Evolutionary conservation across 2,888 invertebrate species (phyloP).

Genomic region (Nowickia ferox): DNA sequence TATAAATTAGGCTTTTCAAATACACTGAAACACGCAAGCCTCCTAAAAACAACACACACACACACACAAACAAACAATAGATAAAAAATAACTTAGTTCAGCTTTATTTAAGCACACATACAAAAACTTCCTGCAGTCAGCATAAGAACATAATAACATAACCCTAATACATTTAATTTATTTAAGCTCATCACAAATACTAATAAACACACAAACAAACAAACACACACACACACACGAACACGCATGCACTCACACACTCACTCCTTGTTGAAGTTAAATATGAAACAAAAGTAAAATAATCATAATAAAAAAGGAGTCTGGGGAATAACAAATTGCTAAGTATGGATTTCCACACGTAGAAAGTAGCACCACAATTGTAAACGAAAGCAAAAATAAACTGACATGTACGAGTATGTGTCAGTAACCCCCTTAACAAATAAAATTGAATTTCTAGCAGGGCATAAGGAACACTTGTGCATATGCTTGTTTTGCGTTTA

Average conservation of each 20-base stretch:
- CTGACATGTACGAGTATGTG: constrained; percentile 19
- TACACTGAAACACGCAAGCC: background rate
- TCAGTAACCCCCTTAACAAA: constrained; percentile 47
- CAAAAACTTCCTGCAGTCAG: background rate
- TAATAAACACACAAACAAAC: constrained; percentile 18
- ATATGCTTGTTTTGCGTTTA: background rate
- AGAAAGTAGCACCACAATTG: constrained; percentile 13
- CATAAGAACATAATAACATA: background rate
- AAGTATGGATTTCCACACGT: background rate
- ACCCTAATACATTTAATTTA: constrained; percentile 49
- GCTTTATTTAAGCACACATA: constrained; percentile 12
- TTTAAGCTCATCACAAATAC: constrained; percentile 21
- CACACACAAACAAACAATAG: background rate
- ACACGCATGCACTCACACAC: background rate
- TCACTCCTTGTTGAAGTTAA: constrained; percentile 1
- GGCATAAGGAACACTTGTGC: background rate
- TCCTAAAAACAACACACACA: background rate
- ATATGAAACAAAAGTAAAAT: background rate
- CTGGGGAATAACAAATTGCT: background rate
- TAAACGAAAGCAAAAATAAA: background rate
- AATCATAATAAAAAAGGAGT: background rate
- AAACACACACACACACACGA: background rate
- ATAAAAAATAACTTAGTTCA: constrained; percentile 31
- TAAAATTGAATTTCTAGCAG: constrained; percentile 14
- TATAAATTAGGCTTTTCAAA: constrained; percentile 26